These are phyloP conservation scores for Nephrocerus scutellatus DNA, from an alignment of 2,888 invertebrate genomes.

Conservation along the genomic window DNA sequence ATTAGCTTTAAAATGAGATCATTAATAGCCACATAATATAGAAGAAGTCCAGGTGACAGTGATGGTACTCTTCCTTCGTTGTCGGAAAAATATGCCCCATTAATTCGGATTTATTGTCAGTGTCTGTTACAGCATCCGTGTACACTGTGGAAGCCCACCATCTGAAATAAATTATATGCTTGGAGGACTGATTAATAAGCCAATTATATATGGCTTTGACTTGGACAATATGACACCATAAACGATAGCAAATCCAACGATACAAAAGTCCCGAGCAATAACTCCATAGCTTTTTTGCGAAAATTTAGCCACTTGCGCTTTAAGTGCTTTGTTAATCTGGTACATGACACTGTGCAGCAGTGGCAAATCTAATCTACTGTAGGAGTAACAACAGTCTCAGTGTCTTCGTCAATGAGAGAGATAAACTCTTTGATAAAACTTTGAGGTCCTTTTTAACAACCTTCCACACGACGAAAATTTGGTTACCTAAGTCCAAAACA, in stretches of 20 bases:
- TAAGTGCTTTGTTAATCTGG: conserved; percentile 47
- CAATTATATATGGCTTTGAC: conserved; percentile 34
- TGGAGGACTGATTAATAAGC: conserved; percentile 37
- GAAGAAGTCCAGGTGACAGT: conserved; percentile 64
- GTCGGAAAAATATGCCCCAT: too few relatives aligned
- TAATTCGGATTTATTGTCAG: conserved; percentile 6
- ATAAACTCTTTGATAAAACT: too few relatives aligned
- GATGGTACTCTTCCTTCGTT: too few relatives aligned
- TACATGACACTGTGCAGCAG: conserved; percentile 35
- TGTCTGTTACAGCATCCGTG: too few relatives aligned
- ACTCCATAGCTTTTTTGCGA: conserved; percentile 50
- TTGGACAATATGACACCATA: conserved; percentile 33
- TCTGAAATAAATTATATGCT: too few relatives aligned
- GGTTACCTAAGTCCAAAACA: too few relatives aligned
- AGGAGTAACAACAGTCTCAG: too few relatives aligned
- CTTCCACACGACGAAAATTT: too few relatives aligned
- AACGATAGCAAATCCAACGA: conserved; percentile 58
- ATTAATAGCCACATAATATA: conserved; percentile 78
- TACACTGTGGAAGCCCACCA: too few relatives aligned
- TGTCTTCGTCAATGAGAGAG: too few relatives aligned
- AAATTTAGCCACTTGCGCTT: conserved; percentile 60
- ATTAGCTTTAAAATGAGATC: conserved; percentile 79
- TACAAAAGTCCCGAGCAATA: conserved; percentile 60
- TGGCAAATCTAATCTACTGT: conserved; percentile 35
- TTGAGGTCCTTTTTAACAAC: too few relatives aligned